phyloP scores from a whole-genome alignment of 2,888 invertebrate genomes.

The Zhengitettix transpicula region DNA sequence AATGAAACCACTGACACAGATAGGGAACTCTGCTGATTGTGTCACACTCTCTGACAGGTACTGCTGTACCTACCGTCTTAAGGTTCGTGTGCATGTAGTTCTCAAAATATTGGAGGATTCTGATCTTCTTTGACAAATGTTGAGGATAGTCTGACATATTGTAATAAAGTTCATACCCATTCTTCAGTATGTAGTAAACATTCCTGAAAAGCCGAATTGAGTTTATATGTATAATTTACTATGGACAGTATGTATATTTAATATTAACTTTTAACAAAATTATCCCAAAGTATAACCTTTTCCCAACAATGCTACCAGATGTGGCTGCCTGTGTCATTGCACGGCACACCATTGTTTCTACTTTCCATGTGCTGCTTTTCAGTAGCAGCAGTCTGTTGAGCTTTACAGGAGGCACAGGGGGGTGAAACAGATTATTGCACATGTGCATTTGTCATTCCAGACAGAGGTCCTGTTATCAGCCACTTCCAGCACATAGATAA shows the following conservation, averaged over 20 bases:
- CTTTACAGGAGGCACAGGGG: no score
- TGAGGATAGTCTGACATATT: constrained; percentile 65
- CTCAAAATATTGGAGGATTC: constrained; percentile 87
- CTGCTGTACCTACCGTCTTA: constrained; percentile 78
- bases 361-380: no score
- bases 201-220: constrained; percentile 56
- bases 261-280: neutral
- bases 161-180: constrained; percentile 80
- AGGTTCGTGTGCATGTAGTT: constrained; percentile 97
- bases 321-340: no score
- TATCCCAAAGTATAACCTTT: no score
- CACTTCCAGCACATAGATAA: no score
- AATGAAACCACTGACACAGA: constrained; percentile 92
- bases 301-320: no score
- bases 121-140: constrained; percentile 84
- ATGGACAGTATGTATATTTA: neutral
- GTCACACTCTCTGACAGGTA: constrained; percentile 66
- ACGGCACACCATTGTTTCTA: no score
- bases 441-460: no score
- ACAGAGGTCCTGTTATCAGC: no score
- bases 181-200: constrained; percentile 90
- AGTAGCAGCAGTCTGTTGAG: no score
- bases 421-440: no score
- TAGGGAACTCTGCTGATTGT: constrained; percentile 86
- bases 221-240: no score